Base-by-base conservation (phyloP, 2,797 vertebrate genomes). In the Manis pentadactyla region DNA sequence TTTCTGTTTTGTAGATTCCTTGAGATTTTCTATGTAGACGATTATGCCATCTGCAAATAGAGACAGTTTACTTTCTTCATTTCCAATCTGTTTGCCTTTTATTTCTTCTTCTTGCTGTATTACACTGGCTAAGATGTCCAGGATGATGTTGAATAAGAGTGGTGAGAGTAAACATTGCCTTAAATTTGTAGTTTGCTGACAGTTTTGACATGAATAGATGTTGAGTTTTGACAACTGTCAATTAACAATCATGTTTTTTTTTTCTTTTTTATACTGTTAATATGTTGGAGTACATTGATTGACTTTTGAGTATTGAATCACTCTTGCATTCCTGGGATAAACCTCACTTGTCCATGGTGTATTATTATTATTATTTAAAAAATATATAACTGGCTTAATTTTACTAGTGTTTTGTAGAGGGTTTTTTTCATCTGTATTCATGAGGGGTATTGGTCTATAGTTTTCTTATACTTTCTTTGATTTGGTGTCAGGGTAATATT, bases 41-140 rank as follows among this genome's bases (percentile, higher is more conserved):
- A 13, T 53, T 64, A 19, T 73, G 46, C 66, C 18, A 9, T 55
- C 17, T 83, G 42, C 27, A 83, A 53, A 61, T 5, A 61, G 29
- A 55, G n/a, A 42, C 21, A 46, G 42, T 68, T 74, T 75, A 46
- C 79, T 63, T 94, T 87, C 31, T 77, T 57, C 73, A 31, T 91
- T 90, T 93, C 31, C 53, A 18, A 31, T 68, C n/a, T 53, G 4
- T 93, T 53, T 91, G 68, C 37, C 53, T 75, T 87, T 94, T 90
- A 37, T 74, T 79, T 95, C 18, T 79, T 85, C 84, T 90, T 86
- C 83, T 53, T 92, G 39, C 15, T 7, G 87, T 53, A 25, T 31
- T 82, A 39, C 49, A 81, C 29, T 75, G 53, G 51, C 55, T 94
- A 83, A 82, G 39, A 53, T 7, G 90, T 94, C n/a, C 19, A 57